Evolutionary conservation across 2,797 vertebrate genomes (phyloP).

Genomic region (Chelon auratus): DNA sequence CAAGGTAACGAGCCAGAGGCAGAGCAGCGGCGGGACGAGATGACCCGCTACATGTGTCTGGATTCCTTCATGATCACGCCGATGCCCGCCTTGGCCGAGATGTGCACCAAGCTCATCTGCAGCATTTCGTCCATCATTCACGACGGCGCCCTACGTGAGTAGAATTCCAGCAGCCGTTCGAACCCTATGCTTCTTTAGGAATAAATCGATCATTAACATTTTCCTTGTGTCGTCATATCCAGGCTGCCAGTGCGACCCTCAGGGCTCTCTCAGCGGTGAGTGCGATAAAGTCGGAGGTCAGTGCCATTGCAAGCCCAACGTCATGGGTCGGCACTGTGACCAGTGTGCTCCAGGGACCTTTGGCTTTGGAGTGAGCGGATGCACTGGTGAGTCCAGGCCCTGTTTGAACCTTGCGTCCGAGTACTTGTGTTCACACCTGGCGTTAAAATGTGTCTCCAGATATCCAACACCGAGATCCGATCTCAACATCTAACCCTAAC

Average conservation of each 20-base stretch:
- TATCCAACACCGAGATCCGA: no score
- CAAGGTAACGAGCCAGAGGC: constrained; percentile 71
- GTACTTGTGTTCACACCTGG: no score
- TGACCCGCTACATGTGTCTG: constrained; percentile 88
- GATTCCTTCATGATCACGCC: constrained; percentile 87
- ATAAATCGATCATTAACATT: not conserved
- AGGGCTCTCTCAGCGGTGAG: constrained; percentile 88
- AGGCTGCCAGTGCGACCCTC: constrained; percentile 90
- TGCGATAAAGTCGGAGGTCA: constrained; percentile 88
- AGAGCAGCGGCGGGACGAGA: constrained; percentile 79
- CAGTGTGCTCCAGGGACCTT: constrained; percentile 86
- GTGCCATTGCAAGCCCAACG: constrained; percentile 87
- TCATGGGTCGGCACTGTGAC: constrained; percentile 87
- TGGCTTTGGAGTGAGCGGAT: constrained; percentile 87
- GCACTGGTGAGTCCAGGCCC: constrained; percentile 81
- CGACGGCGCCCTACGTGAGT: constrained; percentile 85
- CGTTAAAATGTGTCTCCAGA: no score
- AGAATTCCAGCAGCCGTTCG: not conserved
- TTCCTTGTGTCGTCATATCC: constrained; percentile 23
- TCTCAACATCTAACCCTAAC: no score
- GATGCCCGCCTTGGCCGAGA: constrained; percentile 82
- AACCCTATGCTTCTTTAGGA: not conserved
- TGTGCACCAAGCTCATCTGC: constrained; percentile 87
- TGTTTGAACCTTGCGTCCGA: no score
- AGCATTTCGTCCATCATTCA: constrained; percentile 89